A percentile compares a stretch with the other conserved stretches of the same genome.
Conservation (phyloP, 1,140 invertebrate species). For the Forficula auricularia region DNA sequence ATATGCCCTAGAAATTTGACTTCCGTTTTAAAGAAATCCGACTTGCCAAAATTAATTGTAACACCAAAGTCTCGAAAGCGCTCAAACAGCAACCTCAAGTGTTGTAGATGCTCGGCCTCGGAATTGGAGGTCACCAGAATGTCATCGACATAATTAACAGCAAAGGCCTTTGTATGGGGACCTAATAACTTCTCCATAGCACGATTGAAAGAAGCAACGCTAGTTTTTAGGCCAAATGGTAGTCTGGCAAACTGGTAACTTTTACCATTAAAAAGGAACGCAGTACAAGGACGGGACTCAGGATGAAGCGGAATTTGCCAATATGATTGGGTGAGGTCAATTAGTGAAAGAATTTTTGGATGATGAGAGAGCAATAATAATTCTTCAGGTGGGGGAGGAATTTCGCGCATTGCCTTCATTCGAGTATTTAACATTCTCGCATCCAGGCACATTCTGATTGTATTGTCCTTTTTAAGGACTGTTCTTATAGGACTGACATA, state of each 20-base stretch:
- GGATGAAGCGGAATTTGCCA: slow-evolving; percentile 21
- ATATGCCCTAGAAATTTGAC: slow-evolving; percentile 25
- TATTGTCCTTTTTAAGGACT: slow-evolving; percentile 17
- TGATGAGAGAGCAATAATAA: slow-evolving; percentile 17
- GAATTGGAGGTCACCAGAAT: slow-evolving; percentile 15
- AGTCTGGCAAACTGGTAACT: slow-evolving; percentile 20
- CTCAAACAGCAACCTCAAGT: slow-evolving; percentile 11
- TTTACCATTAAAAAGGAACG: slow-evolving; percentile 19
- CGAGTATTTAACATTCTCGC: slow-evolving; percentile 19
- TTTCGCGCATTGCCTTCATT: slow-evolving; percentile 16
- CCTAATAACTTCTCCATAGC: background rate
- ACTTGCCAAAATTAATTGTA: slow-evolving; percentile 14
- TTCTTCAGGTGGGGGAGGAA: background rate
- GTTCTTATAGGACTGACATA: slow-evolving; percentile 21
- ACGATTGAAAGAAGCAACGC: slow-evolving; percentile 12
- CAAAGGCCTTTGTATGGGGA: background rate
- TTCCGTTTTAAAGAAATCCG: slow-evolving; percentile 18
- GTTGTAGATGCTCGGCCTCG: slow-evolving; percentile 13
- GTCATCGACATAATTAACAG: slow-evolving; percentile 2
- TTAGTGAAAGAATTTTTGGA: slow-evolving; percentile 15
- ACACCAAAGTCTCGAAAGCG: slow-evolving; percentile 13
- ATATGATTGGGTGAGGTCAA: slow-evolving; percentile 22
- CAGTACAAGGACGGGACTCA: slow-evolving; percentile 19
- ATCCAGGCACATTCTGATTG: slow-evolving; percentile 21
- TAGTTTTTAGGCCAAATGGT: slow-evolving; percentile 15